Percentiles rank a stretch among this genome's conserved stretches.
Conservation (phyloP, 2,797 vertebrate genomes). For the Lagocephalus sceleratus region DNA sequence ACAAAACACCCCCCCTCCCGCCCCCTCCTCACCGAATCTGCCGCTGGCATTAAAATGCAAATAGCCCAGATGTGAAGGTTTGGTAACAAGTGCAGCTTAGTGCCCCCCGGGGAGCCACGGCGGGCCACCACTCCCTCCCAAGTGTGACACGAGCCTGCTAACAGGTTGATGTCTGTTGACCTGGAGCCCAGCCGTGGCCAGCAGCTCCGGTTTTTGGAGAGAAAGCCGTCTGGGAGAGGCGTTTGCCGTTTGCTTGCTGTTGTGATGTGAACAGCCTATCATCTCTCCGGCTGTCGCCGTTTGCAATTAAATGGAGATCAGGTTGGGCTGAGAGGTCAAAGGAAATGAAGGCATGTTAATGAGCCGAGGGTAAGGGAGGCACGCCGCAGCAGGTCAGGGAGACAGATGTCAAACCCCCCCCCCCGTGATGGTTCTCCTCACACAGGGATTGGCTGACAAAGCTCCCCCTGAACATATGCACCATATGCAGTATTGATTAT, state of each 20-base stretch:
- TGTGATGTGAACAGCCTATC: constrained; percentile 36
- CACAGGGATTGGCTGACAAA: too few species aligned
- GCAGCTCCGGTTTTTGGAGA: constrained; percentile 37
- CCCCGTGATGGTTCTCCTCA: background rate
- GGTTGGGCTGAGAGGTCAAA: constrained; percentile 67
- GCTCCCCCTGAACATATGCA: too few species aligned
- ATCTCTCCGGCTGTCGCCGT: constrained; percentile 17
- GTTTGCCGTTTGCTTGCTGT: constrained; percentile 36
- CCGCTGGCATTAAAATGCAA: constrained; percentile 77
- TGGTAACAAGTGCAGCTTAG: constrained; percentile 69
- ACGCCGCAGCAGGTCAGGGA: constrained; percentile 56
- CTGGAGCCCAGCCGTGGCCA: constrained; percentile 50
- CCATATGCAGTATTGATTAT: too few species aligned
- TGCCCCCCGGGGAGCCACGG: constrained; percentile 45
- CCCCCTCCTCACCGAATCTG: constrained; percentile 55
- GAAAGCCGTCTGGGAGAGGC: constrained; percentile 5
- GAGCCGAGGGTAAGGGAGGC: constrained; percentile 56
- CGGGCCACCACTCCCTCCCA: background rate
- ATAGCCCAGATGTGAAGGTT: constrained; percentile 66
- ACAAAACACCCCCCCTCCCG: constrained; percentile 44
- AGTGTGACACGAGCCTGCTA: constrained; percentile 45
- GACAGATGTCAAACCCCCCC: constrained; percentile 20
- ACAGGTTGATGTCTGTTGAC: constrained; percentile 64
- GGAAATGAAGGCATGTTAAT: constrained; percentile 76
- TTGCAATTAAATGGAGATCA: constrained; percentile 64